These are phyloP conservation scores for Caenorhabditis virilis DNA, from an alignment of 2,888 invertebrate species.

Conservation along the genomic window DNA sequence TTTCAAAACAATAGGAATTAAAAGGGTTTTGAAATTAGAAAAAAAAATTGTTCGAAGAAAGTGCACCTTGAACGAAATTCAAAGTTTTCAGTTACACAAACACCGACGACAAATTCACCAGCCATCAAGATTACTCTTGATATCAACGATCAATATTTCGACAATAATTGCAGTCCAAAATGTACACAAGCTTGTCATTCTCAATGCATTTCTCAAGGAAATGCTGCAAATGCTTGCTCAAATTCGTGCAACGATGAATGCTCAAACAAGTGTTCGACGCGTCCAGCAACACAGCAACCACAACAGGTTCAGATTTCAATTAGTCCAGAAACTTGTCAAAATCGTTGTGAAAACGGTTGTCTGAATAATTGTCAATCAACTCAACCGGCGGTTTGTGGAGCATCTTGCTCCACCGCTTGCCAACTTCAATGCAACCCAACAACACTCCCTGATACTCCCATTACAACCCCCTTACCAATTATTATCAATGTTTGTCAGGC, in stretches of 20 bases:
- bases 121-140: conserved; percentile 43
- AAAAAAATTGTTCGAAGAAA: neutral
- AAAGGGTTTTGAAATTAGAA: neutral
- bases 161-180: conserved; percentile 40
- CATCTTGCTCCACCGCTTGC: conserved; percentile 45
- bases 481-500: too few species aligned
- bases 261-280: conserved; percentile 25
- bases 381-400: conserved; percentile 27
- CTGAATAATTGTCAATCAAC: conserved; percentile 19
- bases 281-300: conserved; percentile 10
- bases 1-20: neutral
- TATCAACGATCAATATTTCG: conserved; percentile 47
- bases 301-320: conserved; percentile 3
- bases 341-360: conserved; percentile 33
- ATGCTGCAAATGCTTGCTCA: conserved; percentile 37
- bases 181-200: conserved; percentile 48
- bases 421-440: conserved; percentile 22
- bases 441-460: conserved; percentile 3
- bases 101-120: too few species aligned
- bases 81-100: too few species aligned
- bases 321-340: conserved; percentile 27
- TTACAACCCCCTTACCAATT: conserved; percentile 4
- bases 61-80: too few species aligned
- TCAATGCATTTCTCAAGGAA: conserved; percentile 49
- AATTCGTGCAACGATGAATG: conserved; percentile 40